Evolutionary conservation across 2,797 vertebrate genomes (phyloP), one percentile per base, ranked within the genome.

Genomic region (Rhynchotus rufescens): DNA sequence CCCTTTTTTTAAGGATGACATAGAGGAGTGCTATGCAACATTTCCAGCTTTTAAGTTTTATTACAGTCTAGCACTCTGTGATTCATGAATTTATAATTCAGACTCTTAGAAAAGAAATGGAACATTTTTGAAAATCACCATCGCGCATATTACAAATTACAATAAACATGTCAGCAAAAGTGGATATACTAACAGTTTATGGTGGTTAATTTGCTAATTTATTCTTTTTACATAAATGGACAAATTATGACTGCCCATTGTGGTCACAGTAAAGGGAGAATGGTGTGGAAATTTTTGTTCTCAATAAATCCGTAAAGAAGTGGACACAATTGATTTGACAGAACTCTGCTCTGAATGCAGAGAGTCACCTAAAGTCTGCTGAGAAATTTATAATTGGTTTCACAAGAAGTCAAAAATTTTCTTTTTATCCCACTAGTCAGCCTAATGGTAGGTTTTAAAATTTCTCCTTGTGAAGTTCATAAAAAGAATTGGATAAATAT

Each of bases 221-320:
- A 87, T 90, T 93, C 94, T 92, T 90, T 90, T 91, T 80, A 89
- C 84, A 83, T 81, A 95, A 95, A 94, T 78, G 84, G 80, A 81
- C 93, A 94, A 96, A 93, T 89, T 85, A 92, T 1, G 12, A 90
- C 57, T 90, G 77, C 88, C 82, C 74, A 90, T 88, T 86, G 89
- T 94, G 91, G 91, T 92, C 91, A 96, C 90, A 96, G 92, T 96
- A 87, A 92, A 94, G 84, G 67, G 61, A 91, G 79, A 92, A 92
- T 92, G 86, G 88, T 94, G 96, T 95, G 93, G 95, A 94, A 96
- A 94, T 91, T 90, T 96, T 93, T 95, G 78, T 73, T 91, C 84
- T 93, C 88, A 95, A 94, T 93, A 95, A 90, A 87, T 84, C 38
- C 91, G 81, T 91, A 79, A 87, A 86, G 75, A 93, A 94, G 92